Percentiles rank a stretch among this genome's conserved stretches.
phyloP scores from a whole-genome alignment of 2,888 invertebrate genomes.

The Odontocerum albicorne region DNA sequence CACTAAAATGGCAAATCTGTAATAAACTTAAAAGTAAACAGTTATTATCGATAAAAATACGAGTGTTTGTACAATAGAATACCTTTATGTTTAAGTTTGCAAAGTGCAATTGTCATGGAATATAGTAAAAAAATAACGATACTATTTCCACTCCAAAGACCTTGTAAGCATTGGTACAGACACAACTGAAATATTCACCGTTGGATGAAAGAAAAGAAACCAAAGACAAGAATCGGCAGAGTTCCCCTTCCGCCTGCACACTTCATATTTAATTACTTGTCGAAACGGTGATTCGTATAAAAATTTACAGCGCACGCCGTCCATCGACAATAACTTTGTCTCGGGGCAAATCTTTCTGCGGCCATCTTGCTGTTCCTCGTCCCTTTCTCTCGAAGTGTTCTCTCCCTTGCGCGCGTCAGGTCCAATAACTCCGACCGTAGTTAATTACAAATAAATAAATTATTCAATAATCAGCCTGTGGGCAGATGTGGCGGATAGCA shows the following conservation, averaged over 20 bases:
- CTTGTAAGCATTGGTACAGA: too few relatives aligned
- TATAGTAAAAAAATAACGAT: too few relatives aligned
- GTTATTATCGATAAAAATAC: too few relatives aligned
- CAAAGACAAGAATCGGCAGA: background rate
- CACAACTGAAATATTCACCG: too few relatives aligned
- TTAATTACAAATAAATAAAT: conserved; percentile 64
- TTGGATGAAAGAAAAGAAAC: too few relatives aligned
- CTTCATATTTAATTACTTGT: conserved; percentile 2
- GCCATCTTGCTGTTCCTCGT: conserved; percentile 42
- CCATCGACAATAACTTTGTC: conserved; percentile 15
- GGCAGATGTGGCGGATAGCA: conserved; percentile 40
- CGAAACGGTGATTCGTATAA: conserved; percentile 6
- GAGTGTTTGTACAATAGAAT: too few relatives aligned
- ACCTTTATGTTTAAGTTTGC: too few relatives aligned
- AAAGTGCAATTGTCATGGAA: too few relatives aligned
- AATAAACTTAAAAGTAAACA: too few relatives aligned
- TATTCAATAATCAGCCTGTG: conserved; percentile 53
- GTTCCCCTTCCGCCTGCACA: background rate
- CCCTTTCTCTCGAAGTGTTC: conserved; percentile 46
- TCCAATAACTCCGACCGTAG: conserved; percentile 52
- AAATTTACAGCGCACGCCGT: conserved; percentile 11
- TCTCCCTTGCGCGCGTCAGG: conserved; percentile 43
- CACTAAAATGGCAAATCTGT: too few relatives aligned
- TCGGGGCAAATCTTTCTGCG: conserved; percentile 9
- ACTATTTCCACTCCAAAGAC: too few relatives aligned